Conservation (phyloP, 2,797 vertebrate genomes). For the Meriones psammophilus region DNA sequence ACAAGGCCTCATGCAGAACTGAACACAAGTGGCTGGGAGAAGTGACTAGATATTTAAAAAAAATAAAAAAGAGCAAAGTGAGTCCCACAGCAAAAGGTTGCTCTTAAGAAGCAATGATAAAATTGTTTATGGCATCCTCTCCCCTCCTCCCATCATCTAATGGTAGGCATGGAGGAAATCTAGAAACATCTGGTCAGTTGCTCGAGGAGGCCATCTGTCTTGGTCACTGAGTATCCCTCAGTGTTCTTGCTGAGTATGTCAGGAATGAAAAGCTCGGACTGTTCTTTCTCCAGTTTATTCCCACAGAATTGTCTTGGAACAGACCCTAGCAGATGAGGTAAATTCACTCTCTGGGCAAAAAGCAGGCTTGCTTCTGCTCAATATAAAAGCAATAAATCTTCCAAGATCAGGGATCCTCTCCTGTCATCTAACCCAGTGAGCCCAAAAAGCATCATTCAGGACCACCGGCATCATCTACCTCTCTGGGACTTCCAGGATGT, state of each 20-base stretch:
- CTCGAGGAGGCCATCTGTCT: neutral
- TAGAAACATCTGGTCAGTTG: neutral
- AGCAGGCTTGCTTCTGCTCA: conserved; percentile 21
- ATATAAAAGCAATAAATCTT: conserved; percentile 23
- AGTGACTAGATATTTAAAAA: neutral
- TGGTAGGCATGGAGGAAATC: neutral
- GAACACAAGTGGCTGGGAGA: neutral
- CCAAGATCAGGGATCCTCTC: neutral
- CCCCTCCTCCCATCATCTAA: no score
- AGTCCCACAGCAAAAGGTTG: neutral
- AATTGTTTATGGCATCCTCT: neutral
- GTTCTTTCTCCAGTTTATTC: conserved; percentile 9
- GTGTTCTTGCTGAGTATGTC: neutral
- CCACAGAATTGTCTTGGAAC: conserved; percentile 7
- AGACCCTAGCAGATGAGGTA: conserved; percentile 27
- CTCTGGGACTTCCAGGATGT: neutral
- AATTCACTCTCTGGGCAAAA: conserved; percentile 27
- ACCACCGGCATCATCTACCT: neutral
- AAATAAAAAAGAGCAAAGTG: neutral
- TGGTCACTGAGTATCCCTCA: neutral
- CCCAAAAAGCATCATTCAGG: neutral
- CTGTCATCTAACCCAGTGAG: neutral
- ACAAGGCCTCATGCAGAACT: neutral
- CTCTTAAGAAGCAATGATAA: neutral
- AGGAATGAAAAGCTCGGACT: neutral